These are phyloP conservation scores for Pluvialis apricaria DNA, from an alignment of 2,113 vertebrate genomes.

Conservation along the genomic window DNA sequence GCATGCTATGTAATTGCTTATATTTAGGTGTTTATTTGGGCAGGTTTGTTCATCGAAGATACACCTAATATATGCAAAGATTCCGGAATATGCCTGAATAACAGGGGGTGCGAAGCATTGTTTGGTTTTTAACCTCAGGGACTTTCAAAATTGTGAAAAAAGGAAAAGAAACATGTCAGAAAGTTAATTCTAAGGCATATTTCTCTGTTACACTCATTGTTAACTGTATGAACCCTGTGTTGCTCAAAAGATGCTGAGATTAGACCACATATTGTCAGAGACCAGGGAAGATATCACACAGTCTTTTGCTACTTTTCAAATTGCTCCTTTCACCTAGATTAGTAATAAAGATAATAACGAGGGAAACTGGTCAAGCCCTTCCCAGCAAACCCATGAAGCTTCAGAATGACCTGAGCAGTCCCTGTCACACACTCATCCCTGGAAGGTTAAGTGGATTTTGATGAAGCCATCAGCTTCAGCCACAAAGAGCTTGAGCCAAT, in stretches of 20 bases:
- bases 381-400: background rate
- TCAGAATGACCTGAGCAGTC: background rate
- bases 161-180: background rate
- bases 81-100: background rate
- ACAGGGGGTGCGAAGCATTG: rapidly evolving
- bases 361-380: background rate
- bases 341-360: background rate
- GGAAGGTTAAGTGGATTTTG: conserved; percentile 55
- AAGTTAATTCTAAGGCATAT: background rate
- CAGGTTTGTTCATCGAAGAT: background rate
- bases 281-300: background rate
- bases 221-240: background rate
- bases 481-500: conserved; percentile 6
- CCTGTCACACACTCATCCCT: background rate
- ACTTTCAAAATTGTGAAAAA: background rate
- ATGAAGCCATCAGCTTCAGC: conserved; percentile 36
- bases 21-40: background rate
- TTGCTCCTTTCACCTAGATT: background rate
- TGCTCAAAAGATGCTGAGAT: background rate
- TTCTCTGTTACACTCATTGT: background rate
- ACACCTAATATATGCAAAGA: background rate
- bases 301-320: background rate
- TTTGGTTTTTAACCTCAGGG: background rate
- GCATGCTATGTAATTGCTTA: background rate
- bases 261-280: background rate